Base-by-base conservation (phyloP, 2,797 vertebrate genomes). In the Myiotriccus ornatus region DNA sequence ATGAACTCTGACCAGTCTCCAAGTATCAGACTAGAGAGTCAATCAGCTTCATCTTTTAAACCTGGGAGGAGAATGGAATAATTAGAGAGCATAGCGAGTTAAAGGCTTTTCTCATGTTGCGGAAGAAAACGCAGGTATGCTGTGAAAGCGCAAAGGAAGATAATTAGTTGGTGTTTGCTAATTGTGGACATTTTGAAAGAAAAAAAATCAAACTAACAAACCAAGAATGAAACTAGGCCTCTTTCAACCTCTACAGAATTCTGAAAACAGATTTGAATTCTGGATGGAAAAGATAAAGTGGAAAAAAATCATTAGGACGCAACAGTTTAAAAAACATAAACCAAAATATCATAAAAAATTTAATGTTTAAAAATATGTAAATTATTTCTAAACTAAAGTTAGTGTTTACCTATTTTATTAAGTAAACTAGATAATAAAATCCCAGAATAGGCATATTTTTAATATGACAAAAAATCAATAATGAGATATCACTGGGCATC, bases 41-140 rank as follows among this genome's bases (percentile, higher is more conserved):
- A 96, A 68, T 78, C 59, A 82, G 71, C 96, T 96, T 95, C 47
- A 95, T 90, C 68, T 84, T 87, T 75, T 85, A 88, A 78, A 82
- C 37, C 84, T 90, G 65, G 44, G 78, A 95, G 68, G 20, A 93
- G 49, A 94, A 93, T 52, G 57, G 84, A 94, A 91, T 83, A 93
- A 96, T 95, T 92, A 96, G 65, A 92, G 62, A 76, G 69, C 57
- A 60, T 43, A 91, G 64, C 73, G 85, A 94, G 62, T 77, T 77
- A 94, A 94, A 93, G 70, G 60, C 32, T 91, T 35, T 94, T 82
- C 86, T 87, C 14, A 91, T 1, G 44, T 63, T 90, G 91, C 89
- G 59, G 63, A 96, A 82, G 43, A 95, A 96, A 39, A 96, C 8
- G 55, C 47, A 96, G 55, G 78, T 93, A 60, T 79, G 83, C 55